Conservation (phyloP, 1,140 invertebrate species). For the Atta cephalotes region DNA sequence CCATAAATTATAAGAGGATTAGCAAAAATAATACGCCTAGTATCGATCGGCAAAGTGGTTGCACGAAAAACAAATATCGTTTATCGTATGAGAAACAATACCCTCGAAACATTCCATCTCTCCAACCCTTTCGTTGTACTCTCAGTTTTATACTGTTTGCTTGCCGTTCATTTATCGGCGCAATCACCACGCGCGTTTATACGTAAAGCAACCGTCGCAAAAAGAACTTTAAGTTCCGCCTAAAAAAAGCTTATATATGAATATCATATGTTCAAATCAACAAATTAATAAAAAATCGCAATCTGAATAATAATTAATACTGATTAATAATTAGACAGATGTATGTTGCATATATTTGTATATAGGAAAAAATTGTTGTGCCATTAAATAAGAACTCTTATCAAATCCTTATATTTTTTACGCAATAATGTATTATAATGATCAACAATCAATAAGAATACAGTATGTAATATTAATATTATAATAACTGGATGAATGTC, state of each 20-base stretch:
- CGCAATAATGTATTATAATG: not conserved
- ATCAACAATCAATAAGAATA: not conserved
- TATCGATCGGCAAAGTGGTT: not conserved
- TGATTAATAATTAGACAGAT: no score
- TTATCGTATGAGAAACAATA: conserved; percentile 31
- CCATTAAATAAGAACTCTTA: not conserved
- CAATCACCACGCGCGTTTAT: not conserved
- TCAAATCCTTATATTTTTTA: not conserved
- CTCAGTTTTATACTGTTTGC: not conserved
- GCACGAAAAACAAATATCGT: conserved; percentile 44
- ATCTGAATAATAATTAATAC: no score
- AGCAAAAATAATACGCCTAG: conserved; percentile 20
- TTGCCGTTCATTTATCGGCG: not conserved
- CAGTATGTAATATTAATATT: not conserved
- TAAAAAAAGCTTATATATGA: not conserved
- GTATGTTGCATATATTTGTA: no score
- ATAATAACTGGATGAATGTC: not conserved
- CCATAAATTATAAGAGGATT: not conserved
- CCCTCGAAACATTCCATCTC: not conserved
- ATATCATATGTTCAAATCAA: not conserved
- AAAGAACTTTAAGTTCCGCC: not conserved
- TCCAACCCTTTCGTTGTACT: no score
- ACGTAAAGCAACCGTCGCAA: conserved; percentile 4
- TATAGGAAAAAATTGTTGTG: not conserved
- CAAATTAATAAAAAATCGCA: not conserved